Evolutionary conservation across 2,113 vertebrate genomes (phyloP), one percentile per base, ranked within the genome.

Genomic region (Chaetops frenatus): DNA sequence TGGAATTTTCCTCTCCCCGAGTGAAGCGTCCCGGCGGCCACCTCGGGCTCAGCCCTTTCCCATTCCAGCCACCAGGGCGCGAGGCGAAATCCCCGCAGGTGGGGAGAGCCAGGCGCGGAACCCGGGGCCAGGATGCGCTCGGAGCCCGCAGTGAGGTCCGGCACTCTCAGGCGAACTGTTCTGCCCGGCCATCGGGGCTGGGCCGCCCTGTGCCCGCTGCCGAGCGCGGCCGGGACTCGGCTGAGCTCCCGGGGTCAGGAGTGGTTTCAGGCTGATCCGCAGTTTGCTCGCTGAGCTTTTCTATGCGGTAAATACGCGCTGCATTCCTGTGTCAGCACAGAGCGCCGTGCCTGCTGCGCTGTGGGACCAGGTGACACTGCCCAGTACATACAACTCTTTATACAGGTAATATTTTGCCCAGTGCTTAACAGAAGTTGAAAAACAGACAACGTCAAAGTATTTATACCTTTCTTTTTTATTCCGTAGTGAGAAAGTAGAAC

Each of bases 1-100:
- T 81, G 97, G 97, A 96, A 97, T 96, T 97, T 97, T 95, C 97
- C 95, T 91, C 58, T 95, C 45, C 31, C 89, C 27, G 28, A 35
- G 83, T 81, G 40, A 23, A 79, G 11, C 54, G 94, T 58, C 70
- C 92, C 51, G 53, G 77, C 86, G 24, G 82, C 86, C 51, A 86
- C 88, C 35, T 8, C 47, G 5, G 23, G 25, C 19, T 28, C 44
- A 12, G 88, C 61, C 56, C 38, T 86, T 96, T 65, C 84, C 92
- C 86, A 73, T 95, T 97, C 97, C 97, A 94, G 81, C 97, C 96
- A 21, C 95, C 93, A 96, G 97, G 69, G 81, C 38, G 87, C 89
- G 38, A 76, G 53, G 21, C n/a, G 47, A 66, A 42, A 27, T 12
- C 67, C 35, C 53, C 8, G 18, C 95, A 95, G 95, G 96, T 96